phyloP scores from a whole-genome alignment of 2,113 vertebrate species.

The Notarius lentiginosus region DNA sequence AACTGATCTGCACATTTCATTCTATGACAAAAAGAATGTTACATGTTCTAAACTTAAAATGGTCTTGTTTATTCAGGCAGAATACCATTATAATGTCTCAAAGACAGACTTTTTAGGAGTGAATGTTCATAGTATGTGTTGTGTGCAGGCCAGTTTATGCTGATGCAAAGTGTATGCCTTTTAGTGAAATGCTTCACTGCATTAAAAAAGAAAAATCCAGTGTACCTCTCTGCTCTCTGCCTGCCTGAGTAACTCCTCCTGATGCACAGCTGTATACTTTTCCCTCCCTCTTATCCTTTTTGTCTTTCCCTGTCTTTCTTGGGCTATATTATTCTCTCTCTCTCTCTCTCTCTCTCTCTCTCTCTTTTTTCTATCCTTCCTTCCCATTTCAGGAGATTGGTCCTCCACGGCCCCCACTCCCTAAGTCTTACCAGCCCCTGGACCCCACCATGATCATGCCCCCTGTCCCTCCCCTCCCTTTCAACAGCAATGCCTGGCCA shows the following conservation, averaged over 20 bases:
- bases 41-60: not conserved
- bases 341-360: slow-evolving; percentile 41
- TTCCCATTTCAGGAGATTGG: slow-evolving; percentile 81
- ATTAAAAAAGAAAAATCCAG: slow-evolving; percentile 23
- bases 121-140: not conserved
- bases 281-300: slow-evolving; percentile 20
- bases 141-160: slow-evolving; percentile 33
- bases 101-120: not conserved
- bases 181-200: slow-evolving; percentile 31
- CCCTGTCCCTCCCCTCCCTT: slow-evolving; percentile 74
- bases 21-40: not conserved
- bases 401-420: slow-evolving; percentile 93
- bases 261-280: slow-evolving; percentile 61
- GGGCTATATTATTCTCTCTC: slow-evolving; percentile 51
- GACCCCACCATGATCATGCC: slow-evolving; percentile 81
- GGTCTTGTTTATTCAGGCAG: not conserved
- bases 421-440: slow-evolving; percentile 92
- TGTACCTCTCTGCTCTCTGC: slow-evolving; percentile 60
- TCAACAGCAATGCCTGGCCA: slow-evolving; percentile 86
- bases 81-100: not conserved
- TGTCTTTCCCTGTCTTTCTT: slow-evolving; percentile 3
- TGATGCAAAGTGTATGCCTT: not conserved
- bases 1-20: slow-evolving; percentile 45
- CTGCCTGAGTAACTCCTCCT: slow-evolving; percentile 62
- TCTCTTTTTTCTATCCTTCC: slow-evolving; percentile 66